A percentile compares a stretch with the other conserved stretches of the same genome.
phyloP scores from a whole-genome alignment of 2,888 invertebrate genomes.

The Pyralis farinalis region DNA sequence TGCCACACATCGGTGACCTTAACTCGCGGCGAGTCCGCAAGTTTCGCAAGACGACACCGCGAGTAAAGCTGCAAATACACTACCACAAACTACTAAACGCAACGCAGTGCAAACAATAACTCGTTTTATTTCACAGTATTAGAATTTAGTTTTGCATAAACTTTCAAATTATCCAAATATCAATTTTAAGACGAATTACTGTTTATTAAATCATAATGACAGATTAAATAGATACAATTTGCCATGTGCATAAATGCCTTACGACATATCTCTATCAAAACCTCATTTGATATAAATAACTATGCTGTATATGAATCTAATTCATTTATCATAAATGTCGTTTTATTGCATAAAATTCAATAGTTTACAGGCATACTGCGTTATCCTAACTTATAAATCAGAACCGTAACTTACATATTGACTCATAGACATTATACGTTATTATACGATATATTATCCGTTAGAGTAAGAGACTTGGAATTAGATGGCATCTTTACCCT shows the following conservation, averaged over 20 bases:
- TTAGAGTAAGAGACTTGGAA: no score
- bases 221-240: neutral
- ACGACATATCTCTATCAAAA: neutral
- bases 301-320: no score
- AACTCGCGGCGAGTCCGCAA: slow-evolving; percentile 60
- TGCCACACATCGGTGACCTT: slow-evolving; percentile 76
- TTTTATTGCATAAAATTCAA: no score
- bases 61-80: slow-evolving; percentile 44
- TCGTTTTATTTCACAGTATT: neutral
- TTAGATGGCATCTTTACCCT: no score
- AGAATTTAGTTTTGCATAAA: neutral
- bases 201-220: neutral
- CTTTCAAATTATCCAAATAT: neutral
- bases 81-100: slow-evolving; percentile 7
- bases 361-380: no score
- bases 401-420: no score
- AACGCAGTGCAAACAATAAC: slow-evolving; percentile 10
- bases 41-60: slow-evolving; percentile 56
- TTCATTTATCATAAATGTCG: no score
- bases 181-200: neutral
- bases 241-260: neutral
- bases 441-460: no score
- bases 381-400: no score
- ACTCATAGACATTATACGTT: no score
- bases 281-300: slow-evolving; percentile 5